These are phyloP conservation scores for Tanypteryx hageni DNA, from an alignment of 2,888 invertebrate species.

Conservation along the genomic window DNA sequence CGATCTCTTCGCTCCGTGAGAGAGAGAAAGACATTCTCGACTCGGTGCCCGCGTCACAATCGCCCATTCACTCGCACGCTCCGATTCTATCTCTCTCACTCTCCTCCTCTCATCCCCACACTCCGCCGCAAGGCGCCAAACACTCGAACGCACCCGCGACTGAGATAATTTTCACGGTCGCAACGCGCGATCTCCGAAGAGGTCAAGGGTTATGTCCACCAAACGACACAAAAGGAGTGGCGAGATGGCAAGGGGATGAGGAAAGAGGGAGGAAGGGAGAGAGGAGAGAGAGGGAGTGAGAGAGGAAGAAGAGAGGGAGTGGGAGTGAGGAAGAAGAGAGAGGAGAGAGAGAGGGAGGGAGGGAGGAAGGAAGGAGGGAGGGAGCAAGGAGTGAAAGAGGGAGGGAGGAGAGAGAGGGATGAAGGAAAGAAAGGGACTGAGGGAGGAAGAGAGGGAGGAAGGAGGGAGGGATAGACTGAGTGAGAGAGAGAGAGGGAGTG, in stretches of 20 bases:
- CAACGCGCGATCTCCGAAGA: background rate
- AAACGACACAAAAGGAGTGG: background rate
- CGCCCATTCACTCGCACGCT: slow-evolving; percentile 67
- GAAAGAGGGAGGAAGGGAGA: slow-evolving; percentile 7
- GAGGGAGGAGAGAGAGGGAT: too few species aligned
- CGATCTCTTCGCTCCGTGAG: slow-evolving; percentile 38
- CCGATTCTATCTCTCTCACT: slow-evolving; percentile 63
- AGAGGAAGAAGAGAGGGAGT: too few species aligned
- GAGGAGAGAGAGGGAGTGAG: background rate
- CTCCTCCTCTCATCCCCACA: slow-evolving; percentile 40
- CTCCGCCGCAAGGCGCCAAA: background rate
- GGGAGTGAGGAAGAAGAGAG: too few species aligned
- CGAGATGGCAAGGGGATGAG: background rate
- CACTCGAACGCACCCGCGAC: background rate
- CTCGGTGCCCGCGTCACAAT: background rate
- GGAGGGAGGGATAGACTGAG: too few species aligned
- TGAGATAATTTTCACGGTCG: background rate
- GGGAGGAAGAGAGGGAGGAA: too few species aligned
- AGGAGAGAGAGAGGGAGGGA: too few species aligned
- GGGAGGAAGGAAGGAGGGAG: too few species aligned
- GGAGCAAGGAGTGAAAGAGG: too few species aligned
- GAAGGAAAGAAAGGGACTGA: too few species aligned
- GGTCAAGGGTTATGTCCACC: too few species aligned
- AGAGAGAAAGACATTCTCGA: background rate
- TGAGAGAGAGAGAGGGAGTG: too few species aligned